Percentiles rank a stretch among this genome's conserved stretches.
Conservation (phyloP, 2,888 invertebrate genomes). For the Pemphredon lugubris region DNA sequence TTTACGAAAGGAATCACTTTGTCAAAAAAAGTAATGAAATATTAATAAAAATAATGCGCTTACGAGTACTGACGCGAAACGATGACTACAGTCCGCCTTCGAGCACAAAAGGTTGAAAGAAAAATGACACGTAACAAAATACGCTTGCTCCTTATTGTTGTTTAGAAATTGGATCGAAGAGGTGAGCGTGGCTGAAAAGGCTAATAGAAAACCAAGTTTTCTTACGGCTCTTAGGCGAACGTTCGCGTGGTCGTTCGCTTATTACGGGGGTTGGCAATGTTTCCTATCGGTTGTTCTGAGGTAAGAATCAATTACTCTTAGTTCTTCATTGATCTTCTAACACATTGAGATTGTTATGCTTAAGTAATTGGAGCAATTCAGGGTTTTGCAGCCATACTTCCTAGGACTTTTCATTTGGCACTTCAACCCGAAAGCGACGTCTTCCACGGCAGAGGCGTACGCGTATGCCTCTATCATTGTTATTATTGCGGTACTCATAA, state of each 20-base stretch:
- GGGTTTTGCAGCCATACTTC: slow-evolving; percentile 85
- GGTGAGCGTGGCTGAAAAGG: slow-evolving; percentile 81
- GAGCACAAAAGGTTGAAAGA: no score
- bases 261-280: slow-evolving; percentile 84
- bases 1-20: no score
- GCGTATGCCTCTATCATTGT: slow-evolving; percentile 86
- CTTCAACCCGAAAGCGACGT: slow-evolving; percentile 83
- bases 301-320: slow-evolving; percentile 68
- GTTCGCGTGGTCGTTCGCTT: slow-evolving; percentile 84
- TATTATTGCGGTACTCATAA: slow-evolving; percentile 83
- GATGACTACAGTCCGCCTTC: no score
- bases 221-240: slow-evolving; percentile 84
- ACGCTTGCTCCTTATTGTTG: no score
- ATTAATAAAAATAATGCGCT: no score
- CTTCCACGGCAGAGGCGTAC: slow-evolving; percentile 84
- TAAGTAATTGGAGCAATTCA: slow-evolving; percentile 66
- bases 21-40: no score
- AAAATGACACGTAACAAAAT: no score
- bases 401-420: slow-evolving; percentile 85
- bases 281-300: slow-evolving; percentile 84
- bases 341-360: background rate
- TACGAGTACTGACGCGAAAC: no score
- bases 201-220: slow-evolving; percentile 84
- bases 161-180: slow-evolving; percentile 85
- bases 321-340: background rate